phyloP scores from a whole-genome alignment of 2,797 vertebrate species.

The Tadarida brasiliensis region DNA sequence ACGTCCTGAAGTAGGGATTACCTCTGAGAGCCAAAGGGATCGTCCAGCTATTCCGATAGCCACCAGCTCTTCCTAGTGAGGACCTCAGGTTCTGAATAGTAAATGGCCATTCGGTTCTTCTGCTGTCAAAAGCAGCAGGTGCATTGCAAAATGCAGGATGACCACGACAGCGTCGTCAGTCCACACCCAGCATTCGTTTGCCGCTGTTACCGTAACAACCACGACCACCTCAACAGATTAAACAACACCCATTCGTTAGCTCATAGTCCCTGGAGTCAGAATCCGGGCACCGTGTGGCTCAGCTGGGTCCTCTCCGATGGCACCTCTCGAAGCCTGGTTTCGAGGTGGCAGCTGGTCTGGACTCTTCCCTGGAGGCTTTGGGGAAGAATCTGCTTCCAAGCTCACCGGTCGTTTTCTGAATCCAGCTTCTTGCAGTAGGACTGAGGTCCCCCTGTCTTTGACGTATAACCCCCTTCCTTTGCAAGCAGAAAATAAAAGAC shows the following conservation, averaged over 20 bases:
- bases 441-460: neutral
- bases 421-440: neutral
- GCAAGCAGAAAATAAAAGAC: neutral
- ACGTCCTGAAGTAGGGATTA: neutral
- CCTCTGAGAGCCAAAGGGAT: constrained; percentile 12
- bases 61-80: neutral
- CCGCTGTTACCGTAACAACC: neutral
- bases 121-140: neutral
- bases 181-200: constrained; percentile 14
- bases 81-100: constrained; percentile 34
- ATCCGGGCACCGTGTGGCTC: neutral
- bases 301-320: neutral
- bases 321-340: neutral
- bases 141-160: neutral
- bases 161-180: neutral
- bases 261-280: neutral
- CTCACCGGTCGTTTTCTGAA: neutral
- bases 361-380: neutral
- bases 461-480: neutral
- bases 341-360: neutral
- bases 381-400: neutral
- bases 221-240: neutral
- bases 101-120: neutral
- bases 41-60: neutral
- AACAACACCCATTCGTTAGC: neutral